Conservation (phyloP, 2,888 invertebrate genomes). For the Drosophila anomalata region DNA sequence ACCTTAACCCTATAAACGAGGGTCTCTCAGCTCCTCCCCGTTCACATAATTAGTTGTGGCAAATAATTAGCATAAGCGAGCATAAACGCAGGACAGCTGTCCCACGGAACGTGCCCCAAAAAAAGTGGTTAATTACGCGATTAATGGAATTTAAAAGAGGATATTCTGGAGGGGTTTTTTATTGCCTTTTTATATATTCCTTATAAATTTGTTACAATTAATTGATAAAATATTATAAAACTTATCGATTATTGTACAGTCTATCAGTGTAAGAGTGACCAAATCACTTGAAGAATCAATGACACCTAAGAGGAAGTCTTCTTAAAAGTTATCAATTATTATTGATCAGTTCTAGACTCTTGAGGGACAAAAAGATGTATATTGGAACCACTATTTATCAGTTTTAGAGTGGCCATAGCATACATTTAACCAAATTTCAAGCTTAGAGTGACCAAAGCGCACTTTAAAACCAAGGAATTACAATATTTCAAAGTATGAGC, state of each 20-base stretch:
- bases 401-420: too few species aligned
- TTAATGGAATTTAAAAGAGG: neutral
- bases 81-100: slow-evolving; percentile 21
- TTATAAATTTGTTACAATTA: neutral
- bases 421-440: neutral
- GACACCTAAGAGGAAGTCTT: too few species aligned
- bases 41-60: slow-evolving; percentile 52
- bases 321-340: too few species aligned
- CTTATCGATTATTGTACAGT: too few species aligned
- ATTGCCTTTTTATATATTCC: neutral
- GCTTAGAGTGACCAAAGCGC: neutral
- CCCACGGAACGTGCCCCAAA: slow-evolving; percentile 28
- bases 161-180: neutral
- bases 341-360: too few species aligned
- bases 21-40: slow-evolving; percentile 17
- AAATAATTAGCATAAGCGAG: slow-evolving; percentile 50
- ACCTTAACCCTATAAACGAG: slow-evolving; percentile 21
- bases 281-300: too few species aligned
- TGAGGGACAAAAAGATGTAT: too few species aligned
- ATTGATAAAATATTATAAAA: neutral
- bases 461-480: neutral
- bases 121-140: neutral
- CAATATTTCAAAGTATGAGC: too few species aligned
- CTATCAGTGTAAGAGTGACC: too few species aligned
- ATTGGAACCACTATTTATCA: too few species aligned